Conservation (phyloP, 2,888 invertebrate genomes). For the Hyles lineata region DNA sequence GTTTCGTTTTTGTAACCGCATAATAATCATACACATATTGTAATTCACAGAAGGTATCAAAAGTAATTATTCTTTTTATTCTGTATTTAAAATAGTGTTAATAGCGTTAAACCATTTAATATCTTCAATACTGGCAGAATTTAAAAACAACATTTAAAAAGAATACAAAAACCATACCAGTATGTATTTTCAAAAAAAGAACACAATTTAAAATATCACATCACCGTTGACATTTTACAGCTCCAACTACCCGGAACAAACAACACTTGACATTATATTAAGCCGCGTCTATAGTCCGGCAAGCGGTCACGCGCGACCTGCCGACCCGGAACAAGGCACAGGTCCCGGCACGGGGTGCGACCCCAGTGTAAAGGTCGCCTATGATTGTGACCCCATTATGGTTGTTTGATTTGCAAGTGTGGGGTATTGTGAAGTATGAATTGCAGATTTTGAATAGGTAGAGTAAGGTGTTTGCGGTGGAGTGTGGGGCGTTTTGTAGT, state of each 20-base stretch:
- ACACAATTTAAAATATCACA: not conserved
- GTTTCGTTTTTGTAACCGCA: no score
- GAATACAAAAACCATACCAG: no score
- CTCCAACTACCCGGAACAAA: not conserved
- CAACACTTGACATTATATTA: not conserved
- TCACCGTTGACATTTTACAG: not conserved
- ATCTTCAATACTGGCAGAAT: no score
- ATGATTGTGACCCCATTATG: not conserved
- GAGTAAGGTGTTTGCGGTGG: not conserved
- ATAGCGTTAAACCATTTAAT: no score
- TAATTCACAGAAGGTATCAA: no score
- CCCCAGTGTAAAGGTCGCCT: conserved; percentile 16
- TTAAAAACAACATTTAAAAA: no score
- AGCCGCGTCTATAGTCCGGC: not conserved
- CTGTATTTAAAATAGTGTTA: no score
- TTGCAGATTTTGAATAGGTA: not conserved
- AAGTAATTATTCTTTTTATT: no score
- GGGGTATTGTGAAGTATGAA: not conserved
- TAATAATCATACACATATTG: no score
- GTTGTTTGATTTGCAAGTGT: not conserved
- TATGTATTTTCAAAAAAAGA: not conserved
- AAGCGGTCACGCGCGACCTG: not conserved
- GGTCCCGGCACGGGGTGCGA: not conserved
- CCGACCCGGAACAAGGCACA: conserved; percentile 11
- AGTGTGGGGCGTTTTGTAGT: not conserved